Conservation (phyloP, 2,113 vertebrate genomes). For the Edolisoma coerulescens region DNA sequence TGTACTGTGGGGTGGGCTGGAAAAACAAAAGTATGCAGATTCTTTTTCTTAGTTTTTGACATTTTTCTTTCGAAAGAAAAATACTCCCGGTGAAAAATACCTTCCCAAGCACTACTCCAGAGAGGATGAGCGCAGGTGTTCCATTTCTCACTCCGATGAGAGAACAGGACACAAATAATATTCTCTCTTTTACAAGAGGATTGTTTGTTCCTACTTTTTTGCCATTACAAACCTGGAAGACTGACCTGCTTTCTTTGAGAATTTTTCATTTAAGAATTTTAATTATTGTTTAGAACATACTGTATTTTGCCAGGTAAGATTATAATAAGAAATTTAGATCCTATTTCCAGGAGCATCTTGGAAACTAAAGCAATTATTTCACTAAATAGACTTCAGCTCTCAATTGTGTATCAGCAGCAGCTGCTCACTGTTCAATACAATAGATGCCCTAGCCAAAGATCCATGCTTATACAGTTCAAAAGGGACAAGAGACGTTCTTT, state of each 20-base stretch:
- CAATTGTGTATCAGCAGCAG: conserved; percentile 27
- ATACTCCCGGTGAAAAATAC: not conserved
- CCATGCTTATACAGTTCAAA: conserved; percentile 2
- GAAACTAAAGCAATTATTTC: conserved; percentile 58
- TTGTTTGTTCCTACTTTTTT: conserved; percentile 29
- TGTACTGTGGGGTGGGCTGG: not conserved
- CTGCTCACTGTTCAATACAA: conserved; percentile 42
- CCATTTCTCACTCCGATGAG: not conserved
- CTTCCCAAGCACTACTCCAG: not conserved
- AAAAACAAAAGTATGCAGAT: not conserved
- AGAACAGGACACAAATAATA: not conserved
- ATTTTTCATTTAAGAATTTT: conserved; percentile 40
- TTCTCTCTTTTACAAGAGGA: not conserved
- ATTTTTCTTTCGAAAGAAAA: not conserved
- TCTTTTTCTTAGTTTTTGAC: not conserved
- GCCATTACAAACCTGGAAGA: conserved; percentile 2
- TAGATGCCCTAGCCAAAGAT: not conserved
- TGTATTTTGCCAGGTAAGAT: conserved; percentile 27
- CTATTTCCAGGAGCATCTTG: conserved; percentile 47
- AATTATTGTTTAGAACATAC: conserved; percentile 50
- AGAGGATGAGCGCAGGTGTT: not conserved
- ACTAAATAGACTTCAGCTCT: conserved; percentile 44
- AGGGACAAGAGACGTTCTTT: not conserved
- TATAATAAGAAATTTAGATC: conserved; percentile 39
- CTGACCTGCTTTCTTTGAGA: conserved; percentile 5